These are phyloP conservation scores for Philereme vetulata DNA, from an alignment of 2,888 invertebrate genomes.

Conservation along the genomic window DNA sequence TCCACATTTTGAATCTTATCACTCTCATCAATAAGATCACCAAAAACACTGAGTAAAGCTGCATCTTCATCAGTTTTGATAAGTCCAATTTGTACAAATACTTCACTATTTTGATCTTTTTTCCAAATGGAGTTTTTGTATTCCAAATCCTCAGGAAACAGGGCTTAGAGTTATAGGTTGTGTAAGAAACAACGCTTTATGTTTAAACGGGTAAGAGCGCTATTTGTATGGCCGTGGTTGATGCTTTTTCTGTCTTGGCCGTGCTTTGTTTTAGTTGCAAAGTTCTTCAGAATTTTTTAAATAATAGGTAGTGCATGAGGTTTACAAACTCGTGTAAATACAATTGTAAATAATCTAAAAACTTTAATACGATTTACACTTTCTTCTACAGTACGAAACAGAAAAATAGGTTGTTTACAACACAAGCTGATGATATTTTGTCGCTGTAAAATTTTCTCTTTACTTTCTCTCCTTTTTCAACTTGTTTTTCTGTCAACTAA, in stretches of 20 bases:
- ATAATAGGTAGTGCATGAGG: slow-evolving; percentile 68
- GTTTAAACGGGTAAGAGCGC: slow-evolving; percentile 57
- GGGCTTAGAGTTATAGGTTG: slow-evolving; percentile 69
- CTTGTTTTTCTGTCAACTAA: slow-evolving; percentile 12
- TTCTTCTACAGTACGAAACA: slow-evolving; percentile 3
- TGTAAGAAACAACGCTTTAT: slow-evolving; percentile 53
- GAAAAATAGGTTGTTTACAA: slow-evolving; percentile 8
- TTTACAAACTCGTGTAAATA: slow-evolving; percentile 21
- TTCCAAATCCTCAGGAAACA: slow-evolving; percentile 77
- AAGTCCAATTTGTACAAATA: slow-evolving; percentile 37
- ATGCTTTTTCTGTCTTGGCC: slow-evolving; percentile 80
- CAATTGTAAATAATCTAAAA: slow-evolving; percentile 15
- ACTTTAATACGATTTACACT: slow-evolving; percentile 11
- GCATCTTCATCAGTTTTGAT: slow-evolving; percentile 39
- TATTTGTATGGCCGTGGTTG: slow-evolving; percentile 69
- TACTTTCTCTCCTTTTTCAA: not conserved
- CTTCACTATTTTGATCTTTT: slow-evolving; percentile 39
- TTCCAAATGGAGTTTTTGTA: slow-evolving; percentile 42
- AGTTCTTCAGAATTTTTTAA: slow-evolving; percentile 44
- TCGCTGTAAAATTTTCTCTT: not conserved
- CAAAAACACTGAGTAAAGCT: slow-evolving; percentile 41
- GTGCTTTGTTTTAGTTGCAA: slow-evolving; percentile 74
- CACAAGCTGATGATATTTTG: too few species aligned
- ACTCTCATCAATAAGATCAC: slow-evolving; percentile 49
- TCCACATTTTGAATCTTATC: slow-evolving; percentile 57